Evolutionary conservation across 2,113 vertebrate species (phyloP), one percentile per base, ranked within the genome.

Genomic region (Sialia sialis): DNA sequence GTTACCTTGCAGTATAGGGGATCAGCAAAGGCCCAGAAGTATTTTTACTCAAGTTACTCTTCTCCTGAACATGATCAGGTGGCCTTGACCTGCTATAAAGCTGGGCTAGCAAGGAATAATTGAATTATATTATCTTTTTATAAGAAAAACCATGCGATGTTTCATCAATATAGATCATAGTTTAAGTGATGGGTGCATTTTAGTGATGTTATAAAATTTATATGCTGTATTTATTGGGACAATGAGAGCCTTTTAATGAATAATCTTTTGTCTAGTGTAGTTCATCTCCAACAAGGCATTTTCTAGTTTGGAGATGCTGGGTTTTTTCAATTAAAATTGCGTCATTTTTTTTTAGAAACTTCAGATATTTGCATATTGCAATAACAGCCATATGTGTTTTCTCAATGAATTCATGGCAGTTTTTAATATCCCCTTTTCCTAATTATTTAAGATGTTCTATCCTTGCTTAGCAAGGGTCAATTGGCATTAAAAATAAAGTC

Each of bases 401-500:
- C 86, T 84, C 49, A 67, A 22, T 82, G 22, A 80, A 73, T 7
- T 63, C 7, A 26, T 17, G 17, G 25, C 51, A 68, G 0, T 55
- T 90, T 84, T 84, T 69, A 18, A 64, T 64, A 16, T 62, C 30
- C 64, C 15, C 26, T 76, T 10, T 94, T 88, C 46, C 29, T 89
- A 91, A 92, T 91, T 95, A 82, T 78, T 93, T 94, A 54, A 77
- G 39, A 68, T 76, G 27, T 59, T 88, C 34, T 66, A 49, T 68
- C 41, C 26, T 81, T 95, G 34, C 32, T 58, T 39, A 92, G 46
- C 26, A 88, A 76, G 44, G 64, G 84, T 91, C 93, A 79, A 82
- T 46, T 84, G 52, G 12, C 67, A 69, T 93, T 87, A 88, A 89
- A 84, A 95, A 72, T 90, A 93, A 95, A 91, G 70, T 94, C 89